Evolutionary conservation across 1,140 invertebrate species (phyloP).

Genomic region (Drosophila tristis): DNA sequence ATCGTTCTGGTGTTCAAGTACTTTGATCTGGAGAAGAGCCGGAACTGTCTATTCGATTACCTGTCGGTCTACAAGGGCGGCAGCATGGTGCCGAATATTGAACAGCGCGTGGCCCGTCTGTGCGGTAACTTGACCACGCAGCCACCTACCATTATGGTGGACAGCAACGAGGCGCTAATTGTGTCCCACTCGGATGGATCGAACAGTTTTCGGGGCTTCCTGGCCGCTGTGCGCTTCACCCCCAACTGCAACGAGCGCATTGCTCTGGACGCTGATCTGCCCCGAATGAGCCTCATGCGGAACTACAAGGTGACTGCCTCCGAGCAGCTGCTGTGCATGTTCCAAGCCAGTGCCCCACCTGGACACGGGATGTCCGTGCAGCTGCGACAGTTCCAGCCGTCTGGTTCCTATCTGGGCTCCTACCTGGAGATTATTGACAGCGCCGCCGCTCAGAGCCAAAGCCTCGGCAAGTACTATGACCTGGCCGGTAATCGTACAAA

Average conservation of each 20-base stretch:
- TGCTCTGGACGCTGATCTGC: conserved; percentile 45
- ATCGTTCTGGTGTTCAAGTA: conserved; percentile 88
- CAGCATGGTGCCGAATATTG: conserved; percentile 42
- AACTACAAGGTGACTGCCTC: conserved; percentile 47
- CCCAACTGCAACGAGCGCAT: conserved; percentile 85
- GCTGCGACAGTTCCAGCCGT: conserved; percentile 85
- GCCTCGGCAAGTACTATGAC: conserved; percentile 87
- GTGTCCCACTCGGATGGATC: conserved; percentile 85
- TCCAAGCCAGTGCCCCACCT: conserved; percentile 82
- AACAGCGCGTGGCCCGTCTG: conserved; percentile 85
- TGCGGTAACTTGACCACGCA: conserved; percentile 87
- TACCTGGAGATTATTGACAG: conserved; percentile 90
- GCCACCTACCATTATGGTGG: conserved; percentile 86
- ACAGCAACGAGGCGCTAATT: conserved; percentile 86
- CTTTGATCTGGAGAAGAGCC: conserved; percentile 85
- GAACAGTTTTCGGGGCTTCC: conserved; percentile 85
- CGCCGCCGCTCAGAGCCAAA: conserved; percentile 85
- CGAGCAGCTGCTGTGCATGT: conserved; percentile 85
- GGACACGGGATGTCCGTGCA: conserved; percentile 85
- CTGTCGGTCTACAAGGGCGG: conserved; percentile 87
- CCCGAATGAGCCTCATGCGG: conserved; percentile 51
- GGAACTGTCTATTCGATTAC: conserved; percentile 85
- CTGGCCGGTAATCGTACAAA: conserved; percentile 84
- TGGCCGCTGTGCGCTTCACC: conserved; percentile 86
- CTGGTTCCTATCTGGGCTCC: conserved; percentile 85